These are phyloP conservation scores for Phengaris alcon DNA, from an alignment of 2,888 invertebrate genomes.

Conservation along the genomic window DNA sequence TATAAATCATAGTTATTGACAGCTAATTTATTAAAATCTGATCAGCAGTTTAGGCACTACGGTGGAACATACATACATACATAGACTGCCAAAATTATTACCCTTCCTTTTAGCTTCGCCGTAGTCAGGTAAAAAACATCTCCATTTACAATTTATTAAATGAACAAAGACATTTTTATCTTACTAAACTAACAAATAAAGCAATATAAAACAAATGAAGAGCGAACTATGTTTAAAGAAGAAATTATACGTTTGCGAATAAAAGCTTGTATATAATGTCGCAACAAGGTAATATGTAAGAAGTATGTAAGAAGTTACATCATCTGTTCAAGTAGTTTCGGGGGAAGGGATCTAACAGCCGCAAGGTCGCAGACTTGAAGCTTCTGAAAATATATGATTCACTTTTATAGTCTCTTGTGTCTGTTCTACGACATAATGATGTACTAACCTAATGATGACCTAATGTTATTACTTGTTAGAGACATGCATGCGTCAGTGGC, in stretches of 20 bases:
- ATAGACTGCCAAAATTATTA: no score
- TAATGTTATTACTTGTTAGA: background rate
- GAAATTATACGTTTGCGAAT: background rate
- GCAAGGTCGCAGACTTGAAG: conserved; percentile 21
- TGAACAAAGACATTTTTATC: background rate
- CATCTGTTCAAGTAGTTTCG: conserved; percentile 28
- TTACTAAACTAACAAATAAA: background rate
- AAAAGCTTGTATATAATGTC: background rate
- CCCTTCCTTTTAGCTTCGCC: no score
- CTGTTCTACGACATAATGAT: background rate
- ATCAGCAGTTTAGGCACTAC: no score
- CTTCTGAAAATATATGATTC: background rate
- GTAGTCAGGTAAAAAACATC: no score
- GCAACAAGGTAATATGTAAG: background rate
- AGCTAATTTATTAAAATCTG: no score
- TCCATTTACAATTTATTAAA: background rate
- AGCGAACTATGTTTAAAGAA: background rate
- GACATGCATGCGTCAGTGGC: background rate
- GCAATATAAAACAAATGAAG: background rate
- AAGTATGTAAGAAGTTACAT: background rate
- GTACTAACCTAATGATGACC: no score
- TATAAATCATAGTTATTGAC: no score
- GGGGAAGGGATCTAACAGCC: conserved; percentile 21
- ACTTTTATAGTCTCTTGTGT: background rate
- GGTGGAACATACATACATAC: no score